These are phyloP conservation scores for Apteryx owenii DNA, from an alignment of 2,113 vertebrate species.

Conservation along the genomic window DNA sequence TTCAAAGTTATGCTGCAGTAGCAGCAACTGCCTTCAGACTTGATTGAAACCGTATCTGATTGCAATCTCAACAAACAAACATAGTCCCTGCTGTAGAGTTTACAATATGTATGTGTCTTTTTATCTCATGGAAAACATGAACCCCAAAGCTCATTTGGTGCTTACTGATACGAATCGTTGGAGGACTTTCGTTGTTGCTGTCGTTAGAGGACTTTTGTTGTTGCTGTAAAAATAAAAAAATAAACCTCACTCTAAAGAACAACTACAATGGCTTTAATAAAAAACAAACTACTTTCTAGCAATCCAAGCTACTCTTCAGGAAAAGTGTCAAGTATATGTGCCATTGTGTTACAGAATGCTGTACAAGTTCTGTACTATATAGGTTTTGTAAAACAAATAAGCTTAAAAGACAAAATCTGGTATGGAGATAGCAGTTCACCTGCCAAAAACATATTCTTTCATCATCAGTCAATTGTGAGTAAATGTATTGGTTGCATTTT, in stretches of 20 bases:
- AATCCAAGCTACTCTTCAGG: background rate
- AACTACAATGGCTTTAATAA: conserved; percentile 5
- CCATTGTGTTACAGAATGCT: background rate
- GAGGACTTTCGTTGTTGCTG: conserved; percentile 11
- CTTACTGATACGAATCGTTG: conserved; percentile 42
- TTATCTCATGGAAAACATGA: conserved; percentile 17
- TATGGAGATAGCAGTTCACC: background rate
- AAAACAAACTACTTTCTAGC: conserved; percentile 1
- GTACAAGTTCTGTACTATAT: background rate
- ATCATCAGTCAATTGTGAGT: background rate
- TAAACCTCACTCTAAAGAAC: background rate
- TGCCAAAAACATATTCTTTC: background rate
- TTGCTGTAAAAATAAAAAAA: conserved; percentile 22
- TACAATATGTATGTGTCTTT: background rate
- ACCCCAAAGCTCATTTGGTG: conserved; percentile 17
- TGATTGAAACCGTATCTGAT: conserved; percentile 7
- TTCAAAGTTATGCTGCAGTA: background rate
- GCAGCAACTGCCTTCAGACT: conserved; percentile 27
- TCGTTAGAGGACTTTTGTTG: background rate
- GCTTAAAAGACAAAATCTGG: background rate
- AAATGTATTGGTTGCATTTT: background rate
- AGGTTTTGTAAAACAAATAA: background rate
- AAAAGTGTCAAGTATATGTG: background rate
- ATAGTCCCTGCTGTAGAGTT: background rate
- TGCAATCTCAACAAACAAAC: background rate